Conservation (phyloP, 2,888 invertebrate genomes). For the Molorchus minor region DNA sequence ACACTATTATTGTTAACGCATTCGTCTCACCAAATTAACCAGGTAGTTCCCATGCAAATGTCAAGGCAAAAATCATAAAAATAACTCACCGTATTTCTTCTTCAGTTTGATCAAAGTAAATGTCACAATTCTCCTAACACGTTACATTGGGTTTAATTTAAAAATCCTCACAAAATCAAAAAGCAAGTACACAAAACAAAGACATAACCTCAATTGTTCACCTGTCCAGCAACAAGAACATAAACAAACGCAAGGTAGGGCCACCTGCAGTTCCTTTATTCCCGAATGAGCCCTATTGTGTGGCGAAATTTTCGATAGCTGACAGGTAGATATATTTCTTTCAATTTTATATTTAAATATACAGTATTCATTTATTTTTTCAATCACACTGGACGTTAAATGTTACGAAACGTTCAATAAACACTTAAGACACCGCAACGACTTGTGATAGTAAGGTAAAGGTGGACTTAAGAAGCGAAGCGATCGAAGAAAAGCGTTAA, state of each 20-base stretch:
- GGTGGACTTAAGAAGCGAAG: constrained; percentile 17
- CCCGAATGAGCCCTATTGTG: neutral
- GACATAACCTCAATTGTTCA: constrained; percentile 40
- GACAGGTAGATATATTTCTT: no score
- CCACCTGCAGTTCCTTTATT: constrained; percentile 28
- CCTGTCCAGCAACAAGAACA: constrained; percentile 32
- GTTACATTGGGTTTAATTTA: neutral
- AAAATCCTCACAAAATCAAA: neutral
- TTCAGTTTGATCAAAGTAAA: constrained; percentile 36
- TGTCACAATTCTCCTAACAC: neutral
- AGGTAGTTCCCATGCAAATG: no score
- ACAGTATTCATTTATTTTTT: no score
- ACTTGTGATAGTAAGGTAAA: constrained; percentile 7
- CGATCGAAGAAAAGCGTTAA: no score
- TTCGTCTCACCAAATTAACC: no score
- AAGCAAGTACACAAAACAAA: constrained; percentile 22
- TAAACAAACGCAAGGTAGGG: constrained; percentile 30
- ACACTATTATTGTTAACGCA: no score
- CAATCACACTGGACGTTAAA: no score
- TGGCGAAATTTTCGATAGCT: no score
- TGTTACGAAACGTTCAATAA: no score
- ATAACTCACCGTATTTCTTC: constrained; percentile 46
- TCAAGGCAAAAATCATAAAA: no score
- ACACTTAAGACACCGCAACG: constrained; percentile 17
- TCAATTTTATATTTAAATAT: no score